Base-by-base conservation (phyloP, 2,888 invertebrate genomes). In the Tinea semifulvella region DNA sequence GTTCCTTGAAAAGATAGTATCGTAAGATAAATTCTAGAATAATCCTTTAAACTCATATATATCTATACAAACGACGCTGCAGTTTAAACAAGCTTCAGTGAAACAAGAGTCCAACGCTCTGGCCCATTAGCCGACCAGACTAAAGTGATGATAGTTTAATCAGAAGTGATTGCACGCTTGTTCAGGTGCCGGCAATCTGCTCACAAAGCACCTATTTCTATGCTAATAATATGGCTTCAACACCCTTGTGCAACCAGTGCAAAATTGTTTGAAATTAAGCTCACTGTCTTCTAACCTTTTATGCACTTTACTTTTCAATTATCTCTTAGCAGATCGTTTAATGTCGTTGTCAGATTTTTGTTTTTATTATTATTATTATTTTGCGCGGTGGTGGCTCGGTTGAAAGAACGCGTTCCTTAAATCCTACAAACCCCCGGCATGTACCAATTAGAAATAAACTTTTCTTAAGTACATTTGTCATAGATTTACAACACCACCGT, bases 101-200 rank as follows among this genome's bases (percentile, higher is more conserved):
- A 31, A 31, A 31, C 36, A 36, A 36, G 36, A 3, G 3, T 2
- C 10, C 11, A 7, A 14, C 8, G n/a, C 13, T 35, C 35, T 35
- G 14, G 35, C 35, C 36, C 18, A 43, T 43, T 43, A 43, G 43
- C 19, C 28, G 27, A 13, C 28, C 43, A 43, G 43, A 43, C 43
- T 36, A 3, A 43, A 43, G 43, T 26, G 43, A 20, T 43, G 43
- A 43, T 31, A 31, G 43, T 20, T 43, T 43, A 43, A 43, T 43
- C 31, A 43, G 28, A 31, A 43, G 28, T 43, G 43, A 43, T 43
- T 18, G 43, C 36, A 36, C 36, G 36, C 36, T 36, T 36, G 36
- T 36, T 11, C 31, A 28, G 20, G 31, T 16, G 43, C 36, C 18
- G 16, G 36, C 28, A 31, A 42, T 31, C 43, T 28, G 28, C 31